These are phyloP conservation scores for Drosophila colorata DNA, from an alignment of 2,888 invertebrate genomes.

Conservation along the genomic window DNA sequence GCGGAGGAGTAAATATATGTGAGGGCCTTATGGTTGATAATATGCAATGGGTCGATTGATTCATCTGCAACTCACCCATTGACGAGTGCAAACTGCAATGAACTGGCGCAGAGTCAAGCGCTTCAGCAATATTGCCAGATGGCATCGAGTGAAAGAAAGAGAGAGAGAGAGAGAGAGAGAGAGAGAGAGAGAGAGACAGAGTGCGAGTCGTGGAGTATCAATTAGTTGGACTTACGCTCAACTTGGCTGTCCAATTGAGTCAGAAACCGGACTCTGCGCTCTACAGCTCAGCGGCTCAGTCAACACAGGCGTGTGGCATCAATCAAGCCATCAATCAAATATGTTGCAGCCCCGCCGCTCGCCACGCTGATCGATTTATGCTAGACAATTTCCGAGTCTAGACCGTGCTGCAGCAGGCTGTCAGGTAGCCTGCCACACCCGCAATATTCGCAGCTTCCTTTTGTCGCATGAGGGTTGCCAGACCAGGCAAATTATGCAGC, in stretches of 20 bases:
- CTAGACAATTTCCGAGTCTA: slow-evolving; percentile 30
- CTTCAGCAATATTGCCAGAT: slow-evolving; percentile 16
- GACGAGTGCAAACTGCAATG: slow-evolving; percentile 20
- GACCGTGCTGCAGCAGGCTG: slow-evolving; percentile 22
- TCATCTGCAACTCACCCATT: slow-evolving; percentile 50
- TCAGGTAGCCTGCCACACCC: not conserved
- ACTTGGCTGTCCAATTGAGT: slow-evolving; percentile 41
- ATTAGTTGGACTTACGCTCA: slow-evolving; percentile 43
- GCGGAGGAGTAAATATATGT: no score
- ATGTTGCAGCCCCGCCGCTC: slow-evolving; percentile 3
- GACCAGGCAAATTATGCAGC: slow-evolving; percentile 44
- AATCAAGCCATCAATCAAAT: slow-evolving; percentile 73
- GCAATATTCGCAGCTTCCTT: slow-evolving; percentile 5
- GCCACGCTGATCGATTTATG: slow-evolving; percentile 52
- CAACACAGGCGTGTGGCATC: slow-evolving; percentile 45
- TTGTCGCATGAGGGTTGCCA: slow-evolving; percentile 6
- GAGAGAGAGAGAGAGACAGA: no score
- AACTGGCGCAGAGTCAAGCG: slow-evolving; percentile 7
- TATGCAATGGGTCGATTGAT: slow-evolving; percentile 53
- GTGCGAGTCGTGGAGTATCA: slow-evolving; percentile 14
- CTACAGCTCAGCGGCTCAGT: slow-evolving; percentile 31
- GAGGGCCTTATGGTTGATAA: slow-evolving; percentile 9
- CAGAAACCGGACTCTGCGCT: slow-evolving; percentile 23
- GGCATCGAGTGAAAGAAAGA: not conserved
- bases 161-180: not conserved